A percentile compares a stretch with the other conserved stretches of the same genome.
phyloP scores from a whole-genome alignment of 2,113 vertebrate species.

The Pitta sordida region DNA sequence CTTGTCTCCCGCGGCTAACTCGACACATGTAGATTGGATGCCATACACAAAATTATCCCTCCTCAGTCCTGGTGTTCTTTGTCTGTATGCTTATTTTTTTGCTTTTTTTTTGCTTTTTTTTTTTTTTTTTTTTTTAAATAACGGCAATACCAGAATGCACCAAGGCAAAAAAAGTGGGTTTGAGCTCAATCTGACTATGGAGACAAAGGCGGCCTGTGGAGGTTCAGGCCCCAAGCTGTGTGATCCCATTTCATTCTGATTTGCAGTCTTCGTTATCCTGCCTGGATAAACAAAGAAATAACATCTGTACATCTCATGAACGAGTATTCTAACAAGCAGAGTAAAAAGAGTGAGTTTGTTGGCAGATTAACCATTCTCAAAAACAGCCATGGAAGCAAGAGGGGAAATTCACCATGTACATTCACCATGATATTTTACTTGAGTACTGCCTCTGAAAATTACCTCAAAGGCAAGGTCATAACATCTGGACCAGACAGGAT shows the following conservation, averaged over 20 bases:
- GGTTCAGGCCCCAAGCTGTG: neutral
- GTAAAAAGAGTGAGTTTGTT: neutral
- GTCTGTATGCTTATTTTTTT: neutral
- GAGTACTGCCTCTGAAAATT: neutral
- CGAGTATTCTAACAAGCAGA: neutral
- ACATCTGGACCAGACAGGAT: neutral
- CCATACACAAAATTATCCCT: neutral
- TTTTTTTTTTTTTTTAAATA: neutral
- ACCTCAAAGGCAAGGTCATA: neutral
- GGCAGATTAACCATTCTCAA: neutral
- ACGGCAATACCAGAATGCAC: neutral
- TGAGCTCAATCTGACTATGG: neutral
- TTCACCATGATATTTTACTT: neutral
- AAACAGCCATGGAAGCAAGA: neutral
- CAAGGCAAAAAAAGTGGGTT: neutral
- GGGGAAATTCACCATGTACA: neutral
- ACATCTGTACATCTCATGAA: neutral
- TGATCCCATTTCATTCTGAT: neutral
- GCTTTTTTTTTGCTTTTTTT: neutral
- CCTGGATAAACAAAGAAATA: neutral
- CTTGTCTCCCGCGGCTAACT: no score
- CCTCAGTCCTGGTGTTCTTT: accelerated
- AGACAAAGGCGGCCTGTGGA: neutral
- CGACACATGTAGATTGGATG: accelerated
- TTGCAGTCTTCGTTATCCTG: neutral